Base-by-base conservation (phyloP, 2,888 invertebrate species). In the Brenthis daphne region DNA sequence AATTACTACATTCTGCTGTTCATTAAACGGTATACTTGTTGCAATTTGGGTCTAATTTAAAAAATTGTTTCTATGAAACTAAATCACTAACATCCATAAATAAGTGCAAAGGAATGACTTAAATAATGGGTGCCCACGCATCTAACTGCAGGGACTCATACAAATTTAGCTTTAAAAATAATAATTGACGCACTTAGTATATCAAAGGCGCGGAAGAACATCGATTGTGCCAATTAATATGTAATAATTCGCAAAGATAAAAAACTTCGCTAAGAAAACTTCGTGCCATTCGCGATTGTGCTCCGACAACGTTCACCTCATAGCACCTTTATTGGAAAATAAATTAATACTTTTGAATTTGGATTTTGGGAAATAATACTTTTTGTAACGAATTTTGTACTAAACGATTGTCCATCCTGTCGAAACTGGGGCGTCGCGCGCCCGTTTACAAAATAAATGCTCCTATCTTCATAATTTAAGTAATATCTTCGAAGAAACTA, bases 401-500 rank as follows among this genome's bases (percentile, higher is more conserved):
- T 91, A 89, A 86, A 84, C 79, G 86, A 85, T 85, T 80, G 83
- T 87, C 82, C 84, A 84, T 82, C 83, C 80, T 78, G 77, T 82
- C 79, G 77, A 79, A 82, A 83, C 81, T 82, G 85, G 85, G 84
- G 87, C 85, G 80, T 80, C 75, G 77, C 76, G 78, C 77, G 79
- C 80, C 79, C 86, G 67, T 78, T 75, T 74, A 80, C 83, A 77
- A 82, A 84, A 87, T 91, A 91, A 90, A 90, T 91, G 91, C 90
- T 88, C 90, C 88, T 90, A 90, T 88, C 83, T 70, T 87, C 88
- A 90, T 90, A 89, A 89, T 92, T 90, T 89, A 91, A 91, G 90
- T 89, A 88, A 91, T 90, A 90, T 89, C 88, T 85, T 88, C 87
- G 84, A 88, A 88, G 90, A 90, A 90, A 89, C 90, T 89, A 91